Base-by-base conservation (phyloP, 2,113 vertebrate species). In the Leptobrachium ailaonicum region DNA sequence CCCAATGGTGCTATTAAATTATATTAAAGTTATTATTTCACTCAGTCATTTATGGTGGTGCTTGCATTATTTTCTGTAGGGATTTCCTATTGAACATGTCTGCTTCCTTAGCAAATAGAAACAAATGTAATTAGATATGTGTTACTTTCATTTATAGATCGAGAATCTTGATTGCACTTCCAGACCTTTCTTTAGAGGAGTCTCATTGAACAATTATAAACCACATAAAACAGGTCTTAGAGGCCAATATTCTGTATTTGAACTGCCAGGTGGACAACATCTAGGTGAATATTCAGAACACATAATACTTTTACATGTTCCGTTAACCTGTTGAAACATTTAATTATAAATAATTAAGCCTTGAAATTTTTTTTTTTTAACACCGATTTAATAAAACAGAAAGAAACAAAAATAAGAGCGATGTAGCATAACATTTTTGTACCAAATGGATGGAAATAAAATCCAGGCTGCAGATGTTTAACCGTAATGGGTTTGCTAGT, bases 1-100 rank as follows among this genome's bases (percentile, higher is more conserved):
- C 79, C 79, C 79, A 66, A 53, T 69, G 79, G 79, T 75, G 72
- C 71, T 81, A 69, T 75, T 75, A 81, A 81, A 81, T 62, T 56
- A 75, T 69, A 75, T 81, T 74, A 75, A 80, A 80, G 78, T 80
- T 73, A 80, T 74, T 74, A 68, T 80, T 74, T 73, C 50, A 74
- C 78, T 80, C 47, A 68, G 63, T 80, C 64, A 80, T 80, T 80
- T 80, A 62, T 64, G 66, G 60, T 50, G 73, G 73, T 41, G 53
- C 70, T 73, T 60, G 58, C 66, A 45, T 73, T 80, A 32, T 80
- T 80, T 73, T 74, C 78, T 74, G 41, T 74, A 62, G 63, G 78
- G 78, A 80, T 74, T 74, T 53, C 45, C 64, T 9, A 73, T 62
- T 67, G 78, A 71, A 80, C 78, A 68, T 58, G 64, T 74, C 71